Conservation (phyloP, 1,140 invertebrate species). For the Temnothorax nylanderi region DNA sequence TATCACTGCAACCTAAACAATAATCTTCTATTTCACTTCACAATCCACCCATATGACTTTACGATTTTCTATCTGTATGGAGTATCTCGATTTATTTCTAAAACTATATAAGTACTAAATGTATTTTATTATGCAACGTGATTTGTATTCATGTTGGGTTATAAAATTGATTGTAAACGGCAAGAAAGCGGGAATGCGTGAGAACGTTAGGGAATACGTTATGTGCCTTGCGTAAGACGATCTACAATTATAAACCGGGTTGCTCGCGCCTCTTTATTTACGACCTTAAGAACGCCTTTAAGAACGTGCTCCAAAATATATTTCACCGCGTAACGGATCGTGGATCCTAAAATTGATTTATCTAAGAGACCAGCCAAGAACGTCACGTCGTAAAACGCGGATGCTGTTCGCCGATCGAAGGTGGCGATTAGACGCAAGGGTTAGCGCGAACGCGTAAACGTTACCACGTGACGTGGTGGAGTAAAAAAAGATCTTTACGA, state of each 20-base stretch:
- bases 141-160: slow-evolving; percentile 14
- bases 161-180: slow-evolving; percentile 43
- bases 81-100: slow-evolving; percentile 11
- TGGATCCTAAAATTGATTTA: slow-evolving; percentile 36
- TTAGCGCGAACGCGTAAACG: not conserved
- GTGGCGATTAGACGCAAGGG: slow-evolving; percentile 5
- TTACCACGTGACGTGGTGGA: not conserved
- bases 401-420: not conserved
- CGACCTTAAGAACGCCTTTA: not conserved
- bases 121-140: slow-evolving; percentile 1
- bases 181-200: slow-evolving; percentile 9
- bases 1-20: not conserved
- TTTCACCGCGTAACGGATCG: not conserved
- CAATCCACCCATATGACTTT: not conserved
- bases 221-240: slow-evolving; percentile 24
- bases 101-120: not conserved
- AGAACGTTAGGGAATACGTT: slow-evolving; percentile 18
- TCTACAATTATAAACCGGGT: slow-evolving; percentile 6
- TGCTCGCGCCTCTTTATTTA: slow-evolving; percentile 40
- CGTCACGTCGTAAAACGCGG: slow-evolving; percentile 30
- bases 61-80: not conserved
- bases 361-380: not conserved
- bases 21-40: not conserved
- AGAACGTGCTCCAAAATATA: slow-evolving; percentile 19
- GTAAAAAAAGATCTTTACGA: slow-evolving; percentile 30